These are phyloP conservation scores for Poeciliopsis retropinna DNA, from an alignment of 2,113 vertebrate species.

Conservation along the genomic window DNA sequence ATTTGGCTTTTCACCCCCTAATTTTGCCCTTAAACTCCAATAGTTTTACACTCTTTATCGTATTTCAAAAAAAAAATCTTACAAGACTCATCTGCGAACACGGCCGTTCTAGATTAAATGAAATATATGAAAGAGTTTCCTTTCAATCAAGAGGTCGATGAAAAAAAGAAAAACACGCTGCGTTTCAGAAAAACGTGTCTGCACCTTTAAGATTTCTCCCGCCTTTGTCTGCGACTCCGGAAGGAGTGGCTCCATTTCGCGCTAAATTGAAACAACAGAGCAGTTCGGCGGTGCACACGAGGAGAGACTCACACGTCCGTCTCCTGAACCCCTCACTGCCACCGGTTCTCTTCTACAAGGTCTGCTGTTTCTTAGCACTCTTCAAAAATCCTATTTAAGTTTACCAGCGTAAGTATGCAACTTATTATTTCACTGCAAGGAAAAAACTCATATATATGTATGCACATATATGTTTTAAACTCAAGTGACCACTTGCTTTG, in stretches of 20 bases:
- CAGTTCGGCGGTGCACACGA: neutral
- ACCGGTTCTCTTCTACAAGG: neutral
- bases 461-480: neutral
- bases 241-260: slow-evolving; percentile 48
- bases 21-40: too few species aligned
- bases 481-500: neutral
- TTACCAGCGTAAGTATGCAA: neutral
- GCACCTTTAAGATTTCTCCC: slow-evolving; percentile 69
- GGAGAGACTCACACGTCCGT: neutral
- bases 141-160: neutral
- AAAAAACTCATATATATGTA: too few species aligned
- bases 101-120: too few species aligned
- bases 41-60: too few species aligned
- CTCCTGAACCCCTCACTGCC: neutral
- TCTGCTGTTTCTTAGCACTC: neutral
- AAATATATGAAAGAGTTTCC: neutral
- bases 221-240: slow-evolving; percentile 27
- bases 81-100: too few species aligned
- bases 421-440: neutral
- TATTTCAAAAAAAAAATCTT: too few species aligned
- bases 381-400: neutral
- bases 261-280: slow-evolving; percentile 62
- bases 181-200: slow-evolving; percentile 2
- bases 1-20: too few species aligned
- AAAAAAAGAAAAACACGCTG: too few species aligned